These are phyloP conservation scores for Chrysocyon brachyurus DNA, from an alignment of 2,797 vertebrate genomes.

Conservation along the genomic window DNA sequence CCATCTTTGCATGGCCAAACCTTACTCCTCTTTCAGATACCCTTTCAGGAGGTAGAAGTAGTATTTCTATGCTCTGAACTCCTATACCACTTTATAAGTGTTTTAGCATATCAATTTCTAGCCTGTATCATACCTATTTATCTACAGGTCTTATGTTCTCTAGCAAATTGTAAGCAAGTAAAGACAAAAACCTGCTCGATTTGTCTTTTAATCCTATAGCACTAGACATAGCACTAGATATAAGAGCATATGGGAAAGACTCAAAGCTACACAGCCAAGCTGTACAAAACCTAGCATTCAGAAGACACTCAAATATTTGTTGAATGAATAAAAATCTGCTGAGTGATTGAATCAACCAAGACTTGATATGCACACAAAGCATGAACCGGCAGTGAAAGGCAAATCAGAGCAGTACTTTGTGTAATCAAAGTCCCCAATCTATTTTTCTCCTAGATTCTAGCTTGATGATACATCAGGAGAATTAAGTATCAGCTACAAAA, in stretches of 20 bases:
- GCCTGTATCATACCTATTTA: not conserved
- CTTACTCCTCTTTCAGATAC: not conserved
- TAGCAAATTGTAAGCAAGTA: not conserved
- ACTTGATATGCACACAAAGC: not conserved
- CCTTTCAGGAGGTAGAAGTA: not conserved
- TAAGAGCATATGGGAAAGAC: not conserved
- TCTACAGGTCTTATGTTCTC: not conserved
- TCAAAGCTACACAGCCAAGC: not conserved
- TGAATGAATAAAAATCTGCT: not conserved
- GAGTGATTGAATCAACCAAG: not conserved
- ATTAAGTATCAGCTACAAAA: not conserved
- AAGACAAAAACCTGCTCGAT: not conserved
- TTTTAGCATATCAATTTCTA: not conserved
- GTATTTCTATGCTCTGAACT: not conserved
- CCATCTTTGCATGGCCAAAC: not conserved
- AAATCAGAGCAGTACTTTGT: not conserved
- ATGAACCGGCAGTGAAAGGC: not conserved
- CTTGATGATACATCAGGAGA: not conserved
- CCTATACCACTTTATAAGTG: not conserved
- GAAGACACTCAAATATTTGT: not conserved
- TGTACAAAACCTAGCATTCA: not conserved
- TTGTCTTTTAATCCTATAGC: not conserved
- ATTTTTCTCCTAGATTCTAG: not conserved
- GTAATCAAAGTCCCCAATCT: not conserved
- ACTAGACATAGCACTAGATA: not conserved